Evolutionary conservation across 2,797 vertebrate species (phyloP).

Genomic region (Scolopax rusticola): DNA sequence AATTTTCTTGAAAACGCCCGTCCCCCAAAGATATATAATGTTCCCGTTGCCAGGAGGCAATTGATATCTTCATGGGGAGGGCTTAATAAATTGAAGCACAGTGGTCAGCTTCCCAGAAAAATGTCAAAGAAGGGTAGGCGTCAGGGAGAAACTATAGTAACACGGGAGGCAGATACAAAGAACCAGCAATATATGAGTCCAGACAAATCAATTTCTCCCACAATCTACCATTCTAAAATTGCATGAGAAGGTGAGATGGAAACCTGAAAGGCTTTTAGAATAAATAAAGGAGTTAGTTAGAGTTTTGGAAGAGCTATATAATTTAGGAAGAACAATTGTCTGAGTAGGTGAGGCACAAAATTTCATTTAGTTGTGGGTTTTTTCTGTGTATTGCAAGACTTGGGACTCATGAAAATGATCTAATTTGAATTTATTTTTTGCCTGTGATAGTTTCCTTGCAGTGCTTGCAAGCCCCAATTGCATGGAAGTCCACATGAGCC

Average conservation of each 20-base stretch:
- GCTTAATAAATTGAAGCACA: slow-evolving; percentile 41
- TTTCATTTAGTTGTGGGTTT: neutral
- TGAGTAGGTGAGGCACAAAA: neutral
- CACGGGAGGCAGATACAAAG: neutral
- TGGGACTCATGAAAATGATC: neutral
- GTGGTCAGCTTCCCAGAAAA: slow-evolving; percentile 48
- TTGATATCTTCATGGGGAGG: slow-evolving; percentile 42
- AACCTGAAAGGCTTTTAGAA: slow-evolving; percentile 15
- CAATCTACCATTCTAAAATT: neutral
- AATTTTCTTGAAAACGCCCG: neutral
- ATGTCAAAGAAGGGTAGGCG: slow-evolving; percentile 34
- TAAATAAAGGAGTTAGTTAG: neutral
- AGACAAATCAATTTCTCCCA: slow-evolving; percentile 39
- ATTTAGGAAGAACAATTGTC: neutral
- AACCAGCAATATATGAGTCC: neutral
- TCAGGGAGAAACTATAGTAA: slow-evolving; percentile 31
- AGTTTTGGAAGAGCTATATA: neutral
- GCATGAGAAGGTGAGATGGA: neutral
- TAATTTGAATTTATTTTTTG: neutral
- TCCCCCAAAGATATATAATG: neutral
- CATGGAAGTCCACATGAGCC: neutral
- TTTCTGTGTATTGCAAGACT: neutral
- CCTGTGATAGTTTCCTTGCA: neutral
- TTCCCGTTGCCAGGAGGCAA: slow-evolving; percentile 41
- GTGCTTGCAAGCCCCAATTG: neutral